Percentiles rank a stretch among this genome's conserved stretches.
These are phyloP conservation scores for Blera fallax DNA, from an alignment of 2,888 invertebrate genomes.

Conservation along the genomic window DNA sequence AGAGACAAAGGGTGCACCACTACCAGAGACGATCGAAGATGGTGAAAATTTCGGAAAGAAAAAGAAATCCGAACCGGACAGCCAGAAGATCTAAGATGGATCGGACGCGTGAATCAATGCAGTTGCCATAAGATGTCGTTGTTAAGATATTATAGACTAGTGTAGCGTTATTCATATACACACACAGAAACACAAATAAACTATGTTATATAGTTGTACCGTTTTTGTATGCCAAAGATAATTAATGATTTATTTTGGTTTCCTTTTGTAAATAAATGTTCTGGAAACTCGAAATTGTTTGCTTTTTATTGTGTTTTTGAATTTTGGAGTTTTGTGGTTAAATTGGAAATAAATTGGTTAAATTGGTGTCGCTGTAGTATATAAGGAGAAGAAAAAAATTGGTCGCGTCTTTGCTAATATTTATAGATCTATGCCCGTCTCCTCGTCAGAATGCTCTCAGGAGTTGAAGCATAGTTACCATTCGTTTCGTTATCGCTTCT, in stretches of 20 bases:
- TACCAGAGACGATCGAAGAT: conserved; percentile 91
- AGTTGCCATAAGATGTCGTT: conserved; percentile 56
- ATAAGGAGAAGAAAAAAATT: too few relatives aligned
- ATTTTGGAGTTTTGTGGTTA: too few relatives aligned
- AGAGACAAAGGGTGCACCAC: conserved; percentile 82
- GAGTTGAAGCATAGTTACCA: too few relatives aligned
- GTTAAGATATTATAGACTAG: conserved; percentile 42
- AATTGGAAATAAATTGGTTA: too few relatives aligned
- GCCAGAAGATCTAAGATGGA: not conserved
- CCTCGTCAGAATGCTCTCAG: too few relatives aligned
- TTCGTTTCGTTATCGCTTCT: too few relatives aligned
- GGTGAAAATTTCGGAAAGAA: conserved; percentile 86
- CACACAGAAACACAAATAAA: not conserved
- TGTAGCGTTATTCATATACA: not conserved
- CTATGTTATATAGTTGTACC: conserved; percentile 20
- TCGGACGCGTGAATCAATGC: conserved; percentile 14
- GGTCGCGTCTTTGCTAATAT: too few relatives aligned
- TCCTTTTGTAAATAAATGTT: conserved; percentile 24
- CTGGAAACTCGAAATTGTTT: not conserved
- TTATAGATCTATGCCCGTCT: too few relatives aligned
- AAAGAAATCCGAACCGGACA: conserved; percentile 17
- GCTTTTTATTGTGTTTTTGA: not conserved
- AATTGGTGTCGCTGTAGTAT: too few relatives aligned
- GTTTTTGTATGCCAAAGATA: conserved; percentile 50
- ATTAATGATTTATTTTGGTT: conserved; percentile 4